Conservation (phyloP, 2,888 invertebrate genomes). For the Neoaliturus tenellus region DNA sequence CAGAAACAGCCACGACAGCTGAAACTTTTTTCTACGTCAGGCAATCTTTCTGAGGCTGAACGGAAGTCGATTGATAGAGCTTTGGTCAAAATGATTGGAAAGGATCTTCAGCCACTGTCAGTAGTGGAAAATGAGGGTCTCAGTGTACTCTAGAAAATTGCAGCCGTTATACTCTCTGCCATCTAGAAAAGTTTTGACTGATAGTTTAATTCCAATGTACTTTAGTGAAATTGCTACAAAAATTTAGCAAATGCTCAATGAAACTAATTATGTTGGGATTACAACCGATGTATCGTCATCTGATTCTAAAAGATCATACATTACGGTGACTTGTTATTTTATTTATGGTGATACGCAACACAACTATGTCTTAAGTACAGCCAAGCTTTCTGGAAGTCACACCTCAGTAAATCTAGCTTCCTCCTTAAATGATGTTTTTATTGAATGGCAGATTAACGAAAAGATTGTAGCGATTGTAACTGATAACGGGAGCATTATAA, state of each 20-base stretch:
- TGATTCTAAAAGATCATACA: slow-evolving; percentile 64
- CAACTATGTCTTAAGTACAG: slow-evolving; percentile 62
- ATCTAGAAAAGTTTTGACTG: slow-evolving; percentile 62
- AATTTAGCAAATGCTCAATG: slow-evolving; percentile 61
- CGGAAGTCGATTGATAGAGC: too few relatives aligned
- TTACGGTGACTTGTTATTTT: slow-evolving; percentile 67
- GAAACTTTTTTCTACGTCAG: too few relatives aligned
- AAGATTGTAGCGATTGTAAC: slow-evolving; percentile 67
- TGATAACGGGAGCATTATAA: slow-evolving; percentile 67
- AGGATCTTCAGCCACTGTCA: slow-evolving; percentile 65
- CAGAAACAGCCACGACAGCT: too few relatives aligned
- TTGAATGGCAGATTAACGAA: slow-evolving; percentile 65
- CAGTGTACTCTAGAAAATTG: slow-evolving; percentile 62
- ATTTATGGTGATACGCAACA: slow-evolving; percentile 62
- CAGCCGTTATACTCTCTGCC: slow-evolving; percentile 64
- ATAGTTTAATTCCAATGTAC: slow-evolving; percentile 60
- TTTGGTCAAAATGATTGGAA: too few relatives aligned
- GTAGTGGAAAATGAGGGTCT: slow-evolving; percentile 67
- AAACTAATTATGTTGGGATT: slow-evolving; percentile 62
- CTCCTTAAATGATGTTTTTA: slow-evolving; percentile 62
- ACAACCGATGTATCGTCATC: slow-evolving; percentile 69
- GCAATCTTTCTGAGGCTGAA: too few relatives aligned
- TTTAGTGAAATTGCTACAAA: slow-evolving; percentile 58
- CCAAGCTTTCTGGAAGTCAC: slow-evolving; percentile 62
- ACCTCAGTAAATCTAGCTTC: slow-evolving; percentile 62